These are phyloP conservation scores for Temnothorax longispinosus DNA, from an alignment of 1,140 invertebrate genomes.

Conservation along the genomic window DNA sequence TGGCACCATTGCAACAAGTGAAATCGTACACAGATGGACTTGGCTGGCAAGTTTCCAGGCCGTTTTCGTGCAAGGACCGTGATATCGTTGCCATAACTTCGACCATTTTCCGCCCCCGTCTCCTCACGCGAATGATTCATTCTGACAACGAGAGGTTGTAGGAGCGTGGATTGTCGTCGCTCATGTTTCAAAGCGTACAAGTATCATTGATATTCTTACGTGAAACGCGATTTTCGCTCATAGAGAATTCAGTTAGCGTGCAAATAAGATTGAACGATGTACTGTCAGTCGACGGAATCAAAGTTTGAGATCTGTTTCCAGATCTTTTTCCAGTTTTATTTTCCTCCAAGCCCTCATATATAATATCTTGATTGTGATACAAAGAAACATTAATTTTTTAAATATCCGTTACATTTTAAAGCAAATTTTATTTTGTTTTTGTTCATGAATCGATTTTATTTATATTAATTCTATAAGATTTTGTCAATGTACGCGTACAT, in stretches of 20 bases:
- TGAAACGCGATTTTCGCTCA: not conserved
- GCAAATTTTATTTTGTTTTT: not conserved
- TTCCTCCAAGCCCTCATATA: not conserved
- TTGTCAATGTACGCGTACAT: not conserved
- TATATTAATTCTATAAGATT: not conserved
- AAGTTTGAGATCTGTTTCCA: not conserved
- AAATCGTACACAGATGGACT: conserved; percentile 66
- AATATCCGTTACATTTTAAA: not conserved
- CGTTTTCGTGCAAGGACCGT: conserved; percentile 77
- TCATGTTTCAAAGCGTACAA: conserved; percentile 19
- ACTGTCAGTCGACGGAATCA: not conserved
- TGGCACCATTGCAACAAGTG: conserved; percentile 70
- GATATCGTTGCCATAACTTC: conserved; percentile 76
- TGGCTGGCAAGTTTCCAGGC: conserved; percentile 74
- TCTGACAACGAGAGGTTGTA: conserved; percentile 39
- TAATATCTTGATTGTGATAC: not conserved
- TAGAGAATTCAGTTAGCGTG: not conserved
- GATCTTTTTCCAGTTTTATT: not conserved
- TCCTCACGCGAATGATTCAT: conserved; percentile 51
- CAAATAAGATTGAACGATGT: not conserved
- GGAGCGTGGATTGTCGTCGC: not conserved
- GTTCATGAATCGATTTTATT: not conserved
- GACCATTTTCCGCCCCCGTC: conserved; percentile 56
- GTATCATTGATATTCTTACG: conserved; percentile 10
- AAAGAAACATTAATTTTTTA: not conserved